phyloP scores from a whole-genome alignment of 2,888 invertebrate species.

The Aphelenchoides bicaudatus region DNA sequence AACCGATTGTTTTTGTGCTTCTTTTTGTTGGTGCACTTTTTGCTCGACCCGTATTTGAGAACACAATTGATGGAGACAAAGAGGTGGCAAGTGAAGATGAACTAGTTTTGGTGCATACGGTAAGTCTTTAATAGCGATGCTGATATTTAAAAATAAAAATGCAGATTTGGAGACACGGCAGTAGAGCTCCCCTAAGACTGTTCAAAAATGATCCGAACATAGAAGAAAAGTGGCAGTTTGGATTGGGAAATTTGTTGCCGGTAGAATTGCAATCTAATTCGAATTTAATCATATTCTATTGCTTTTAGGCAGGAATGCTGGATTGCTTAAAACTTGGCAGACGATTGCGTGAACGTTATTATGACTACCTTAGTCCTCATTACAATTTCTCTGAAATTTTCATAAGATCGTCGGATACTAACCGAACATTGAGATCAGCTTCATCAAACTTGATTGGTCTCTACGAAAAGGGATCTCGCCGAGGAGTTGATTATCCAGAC shows the following conservation, averaged over 20 bases:
- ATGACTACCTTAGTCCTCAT: not conserved
- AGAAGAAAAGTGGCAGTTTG: constrained; percentile 1
- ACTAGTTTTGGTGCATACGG: constrained; percentile 9
- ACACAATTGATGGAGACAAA: too few relatives aligned
- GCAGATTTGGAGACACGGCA: constrained; percentile 15
- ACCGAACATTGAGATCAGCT: constrained; percentile 11
- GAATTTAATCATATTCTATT: constrained; percentile 6
- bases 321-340: constrained; percentile 4
- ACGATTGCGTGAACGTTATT: not conserved
- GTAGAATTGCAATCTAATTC: not conserved
- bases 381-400: constrained; percentile 7
- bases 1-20: too few relatives aligned
- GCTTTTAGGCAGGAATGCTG: constrained; percentile 13
- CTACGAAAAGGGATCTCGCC: not conserved
- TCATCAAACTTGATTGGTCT: constrained; percentile 1
- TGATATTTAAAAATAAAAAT: not conserved
- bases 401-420: constrained; percentile 8
- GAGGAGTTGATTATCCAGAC: constrained; percentile 17
- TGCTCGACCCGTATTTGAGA: too few relatives aligned
- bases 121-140: not conserved
- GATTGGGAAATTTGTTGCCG: constrained; percentile 6
- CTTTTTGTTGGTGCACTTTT: too few relatives aligned
- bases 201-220: not conserved
- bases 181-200: not conserved
- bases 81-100: too few relatives aligned